Conservation (phyloP, 1,140 invertebrate species). For the Lithobius niger region DNA sequence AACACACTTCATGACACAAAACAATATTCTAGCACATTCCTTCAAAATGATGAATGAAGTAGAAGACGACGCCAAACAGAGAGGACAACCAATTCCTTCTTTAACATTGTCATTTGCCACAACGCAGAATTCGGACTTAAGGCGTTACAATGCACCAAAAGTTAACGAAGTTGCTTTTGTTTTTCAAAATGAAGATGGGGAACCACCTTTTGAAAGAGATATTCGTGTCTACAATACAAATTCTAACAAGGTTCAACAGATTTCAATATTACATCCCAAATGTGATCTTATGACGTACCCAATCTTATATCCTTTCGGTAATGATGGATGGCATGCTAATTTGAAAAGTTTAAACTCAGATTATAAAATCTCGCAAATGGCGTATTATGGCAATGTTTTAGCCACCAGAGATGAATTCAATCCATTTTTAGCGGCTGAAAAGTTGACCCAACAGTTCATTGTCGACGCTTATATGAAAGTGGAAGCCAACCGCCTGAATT, state of each 20-base stretch:
- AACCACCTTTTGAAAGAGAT: conserved; percentile 2
- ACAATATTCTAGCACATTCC: not conserved
- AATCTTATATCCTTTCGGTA: conserved; percentile 34
- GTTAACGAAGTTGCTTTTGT: conserved; percentile 6
- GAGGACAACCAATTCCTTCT: not conserved
- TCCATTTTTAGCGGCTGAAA: conserved; percentile 15
- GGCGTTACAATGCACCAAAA: conserved; percentile 8
- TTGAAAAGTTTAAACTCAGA: not conserved
- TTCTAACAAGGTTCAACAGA: not conserved
- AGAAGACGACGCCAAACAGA: not conserved
- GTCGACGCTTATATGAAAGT: conserved; percentile 39
- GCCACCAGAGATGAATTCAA: conserved; percentile 14
- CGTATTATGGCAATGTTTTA: not conserved
- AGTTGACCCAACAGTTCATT: conserved; percentile 28
- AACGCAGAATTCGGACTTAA: not conserved
- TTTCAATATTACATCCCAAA: not conserved
- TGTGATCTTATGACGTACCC: conserved; percentile 37
- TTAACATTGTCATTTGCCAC: not conserved
- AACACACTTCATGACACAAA: not conserved
- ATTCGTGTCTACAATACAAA: not conserved
- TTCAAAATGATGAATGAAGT: conserved; percentile 6
- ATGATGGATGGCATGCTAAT: conserved; percentile 26
- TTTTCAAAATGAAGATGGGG: conserved; percentile 5
- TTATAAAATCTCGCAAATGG: not conserved
- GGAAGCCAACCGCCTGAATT: conserved; percentile 32